Base-by-base conservation (phyloP, 2,888 invertebrate species). In the Stenurella melanura region DNA sequence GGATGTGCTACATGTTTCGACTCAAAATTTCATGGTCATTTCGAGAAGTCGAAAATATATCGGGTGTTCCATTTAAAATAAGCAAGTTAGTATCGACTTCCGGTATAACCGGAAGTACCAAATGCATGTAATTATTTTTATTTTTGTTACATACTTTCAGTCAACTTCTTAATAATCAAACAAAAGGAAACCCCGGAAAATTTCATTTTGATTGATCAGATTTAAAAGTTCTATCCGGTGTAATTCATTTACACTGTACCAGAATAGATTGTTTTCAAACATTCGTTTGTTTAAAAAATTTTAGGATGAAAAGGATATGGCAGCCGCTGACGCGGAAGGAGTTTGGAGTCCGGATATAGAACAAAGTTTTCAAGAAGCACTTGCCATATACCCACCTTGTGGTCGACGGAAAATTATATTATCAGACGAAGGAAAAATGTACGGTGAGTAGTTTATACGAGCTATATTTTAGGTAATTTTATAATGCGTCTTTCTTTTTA, bases 261-360 rank as follows among this genome's bases (percentile, higher is more conserved):
- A n/a, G 7, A 15, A 17, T n/a, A 50, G 0, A 50, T 50, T 50
- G 1, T 12, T 50, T 50, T 50, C 12, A 50, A 50, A 12, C n/a
- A n/a, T 50, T n/a, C n/a, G 6, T 50, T 34, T 34, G 30, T 34
- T 34, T 34, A 34, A 34, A 34, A 34, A 6, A 34, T 87, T 87
- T 2, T 88, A 94, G 94, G 94, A 95, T 90, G 95, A 94, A 91
- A 96, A 96, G 92, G 97, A 97, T 90, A 92, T 96, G 90, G 96
- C 97, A 89, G 97, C 97, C 86, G 96, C 97, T 85, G 99, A 99
- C 91, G 99, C 99, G 85, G 99, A 99, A 91, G 99, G 99, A 86
- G 99, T 99, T 78, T 99, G 99, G 99, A 98, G 98, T 91, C 97
- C 98, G 83, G 99, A 99, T 92, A 99, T 99, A 91, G 99, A 99